phyloP scores from a whole-genome alignment of 2,797 vertebrate genomes.

The Chromobotia macracanthus region DNA sequence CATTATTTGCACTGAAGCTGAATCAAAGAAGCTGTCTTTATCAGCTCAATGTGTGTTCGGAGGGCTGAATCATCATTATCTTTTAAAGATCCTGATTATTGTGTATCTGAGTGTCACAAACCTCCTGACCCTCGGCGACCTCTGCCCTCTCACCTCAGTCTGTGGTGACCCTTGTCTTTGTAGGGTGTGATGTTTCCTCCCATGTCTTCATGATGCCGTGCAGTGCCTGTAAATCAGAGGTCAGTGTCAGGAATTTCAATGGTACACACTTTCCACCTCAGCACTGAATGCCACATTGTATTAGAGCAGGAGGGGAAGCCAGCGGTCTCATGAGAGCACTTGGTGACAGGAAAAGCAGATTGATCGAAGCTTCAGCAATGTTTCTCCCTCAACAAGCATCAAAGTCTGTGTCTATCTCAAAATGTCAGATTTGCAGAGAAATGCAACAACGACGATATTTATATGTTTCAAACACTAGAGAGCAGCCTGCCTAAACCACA shows the following conservation, averaged over 20 bases:
- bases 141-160: conserved; percentile 76
- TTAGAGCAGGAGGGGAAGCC: conserved; percentile 22
- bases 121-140: conserved; percentile 33
- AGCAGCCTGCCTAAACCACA: background rate
- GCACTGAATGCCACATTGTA: background rate
- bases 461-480: background rate
- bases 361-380: conserved; percentile 57
- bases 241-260: conserved; percentile 14
- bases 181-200: conserved; percentile 64
- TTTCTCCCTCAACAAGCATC: background rate
- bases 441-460: background rate
- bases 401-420: background rate
- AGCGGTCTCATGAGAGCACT: conserved; percentile 6
- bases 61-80: conserved; percentile 45
- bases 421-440: background rate
- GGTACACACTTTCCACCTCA: conserved; percentile 33
- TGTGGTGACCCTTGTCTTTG: conserved; percentile 83
- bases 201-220: conserved; percentile 68
- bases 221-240: conserved; percentile 73
- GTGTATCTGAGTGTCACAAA: conserved; percentile 38
- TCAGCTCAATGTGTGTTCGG: no score
- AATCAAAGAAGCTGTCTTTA: no score
- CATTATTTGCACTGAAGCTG: no score
- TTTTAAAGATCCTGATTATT: conserved; percentile 19
- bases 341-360: conserved; percentile 58